Evolutionary conservation across 2,888 invertebrate genomes (phyloP).

Genomic region (Seira ritae): DNA sequence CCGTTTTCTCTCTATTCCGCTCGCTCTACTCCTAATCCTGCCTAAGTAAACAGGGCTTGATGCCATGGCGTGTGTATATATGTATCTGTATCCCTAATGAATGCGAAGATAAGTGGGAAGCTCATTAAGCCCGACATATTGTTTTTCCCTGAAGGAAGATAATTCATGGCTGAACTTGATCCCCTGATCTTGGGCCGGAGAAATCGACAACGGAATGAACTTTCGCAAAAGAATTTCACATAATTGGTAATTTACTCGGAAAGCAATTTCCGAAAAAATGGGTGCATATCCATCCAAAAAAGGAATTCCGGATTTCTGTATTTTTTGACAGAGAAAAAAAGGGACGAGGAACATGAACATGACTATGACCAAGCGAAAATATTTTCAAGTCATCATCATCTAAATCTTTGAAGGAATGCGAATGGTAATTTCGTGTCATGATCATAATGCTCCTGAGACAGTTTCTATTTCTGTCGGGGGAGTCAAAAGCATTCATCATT

Average conservation of each 20-base stretch:
- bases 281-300: not conserved
- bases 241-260: not conserved
- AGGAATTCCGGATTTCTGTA: not conserved
- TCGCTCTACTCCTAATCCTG: not conserved
- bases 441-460: no score
- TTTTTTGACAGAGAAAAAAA: not conserved
- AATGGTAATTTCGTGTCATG: no score
- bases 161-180: not conserved
- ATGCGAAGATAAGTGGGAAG: not conserved
- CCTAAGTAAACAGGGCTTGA: conserved; percentile 7
- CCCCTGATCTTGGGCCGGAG: not conserved
- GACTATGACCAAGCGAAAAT: not conserved
- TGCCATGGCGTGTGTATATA: no score
- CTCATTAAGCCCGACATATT: not conserved
- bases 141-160: not conserved
- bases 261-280: not conserved
- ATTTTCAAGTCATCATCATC: not conserved
- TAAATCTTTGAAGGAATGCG: no score
- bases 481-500: no score
- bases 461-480: no score
- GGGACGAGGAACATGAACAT: no score
- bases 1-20: not conserved
- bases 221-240: no score
- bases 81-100: no score
- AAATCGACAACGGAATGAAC: not conserved